Conservation (phyloP, 2,113 vertebrate species). For the Cranoglanis bouderius region DNA sequence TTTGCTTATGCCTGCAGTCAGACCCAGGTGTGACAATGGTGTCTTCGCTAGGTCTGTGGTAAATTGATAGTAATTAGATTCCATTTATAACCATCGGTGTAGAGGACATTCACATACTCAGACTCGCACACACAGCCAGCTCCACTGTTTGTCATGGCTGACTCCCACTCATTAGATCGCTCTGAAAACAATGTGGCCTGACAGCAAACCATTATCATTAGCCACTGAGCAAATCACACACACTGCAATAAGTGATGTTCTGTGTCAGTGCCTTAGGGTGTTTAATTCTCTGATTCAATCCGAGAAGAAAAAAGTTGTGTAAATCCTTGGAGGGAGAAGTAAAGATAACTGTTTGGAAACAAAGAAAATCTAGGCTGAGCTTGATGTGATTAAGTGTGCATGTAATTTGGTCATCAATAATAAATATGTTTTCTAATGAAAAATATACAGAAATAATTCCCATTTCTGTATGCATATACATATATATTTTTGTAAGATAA, state of each 20-base stretch:
- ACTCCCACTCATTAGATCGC: constrained; percentile 29
- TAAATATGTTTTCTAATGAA: neutral
- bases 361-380: neutral
- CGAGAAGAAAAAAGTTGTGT: neutral
- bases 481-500: neutral
- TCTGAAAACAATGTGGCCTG: constrained; percentile 35
- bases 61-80: constrained; percentile 33
- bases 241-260: constrained; percentile 10
- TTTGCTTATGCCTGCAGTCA: neutral
- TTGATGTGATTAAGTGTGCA: neutral
- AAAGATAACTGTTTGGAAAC: neutral
- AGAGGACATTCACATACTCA: neutral
- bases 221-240: constrained; percentile 38
- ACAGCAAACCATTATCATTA: constrained; percentile 39
- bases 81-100: constrained; percentile 18
- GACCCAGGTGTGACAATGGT: constrained; percentile 10
- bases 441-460: neutral
- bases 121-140: neutral
- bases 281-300: constrained; percentile 14
- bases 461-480: neutral
- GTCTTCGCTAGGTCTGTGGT: constrained; percentile 6
- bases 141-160: constrained; percentile 27
- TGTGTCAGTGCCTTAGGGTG: neutral
- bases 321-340: neutral
- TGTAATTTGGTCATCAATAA: neutral